Conservation (phyloP, 2,888 invertebrate genomes). For the Andrena marginata region DNA sequence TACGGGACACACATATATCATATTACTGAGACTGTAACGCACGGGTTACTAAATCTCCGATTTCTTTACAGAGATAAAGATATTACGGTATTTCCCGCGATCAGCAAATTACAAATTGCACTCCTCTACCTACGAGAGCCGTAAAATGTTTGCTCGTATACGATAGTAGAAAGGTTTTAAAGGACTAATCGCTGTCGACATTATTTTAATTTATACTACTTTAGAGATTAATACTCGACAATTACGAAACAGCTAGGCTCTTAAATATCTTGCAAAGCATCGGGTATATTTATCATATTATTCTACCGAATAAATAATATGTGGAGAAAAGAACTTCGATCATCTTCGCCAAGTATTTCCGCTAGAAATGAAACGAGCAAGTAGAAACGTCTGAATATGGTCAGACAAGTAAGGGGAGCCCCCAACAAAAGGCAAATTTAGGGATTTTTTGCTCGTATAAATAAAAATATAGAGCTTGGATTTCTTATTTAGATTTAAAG, state of each 20-base stretch:
- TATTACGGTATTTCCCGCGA: constrained; percentile 5
- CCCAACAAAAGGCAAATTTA: too few species aligned
- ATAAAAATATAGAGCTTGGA: too few species aligned
- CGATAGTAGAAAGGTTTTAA: not conserved
- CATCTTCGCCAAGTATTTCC: too few species aligned
- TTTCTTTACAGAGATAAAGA: constrained; percentile 47
- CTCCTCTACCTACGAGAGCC: too few species aligned
- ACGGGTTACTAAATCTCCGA: constrained; percentile 51
- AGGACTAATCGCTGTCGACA: not conserved
- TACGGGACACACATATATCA: constrained; percentile 56
- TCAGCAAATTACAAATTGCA: constrained; percentile 21
- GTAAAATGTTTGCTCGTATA: not conserved
- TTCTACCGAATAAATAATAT: not conserved
- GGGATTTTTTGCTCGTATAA: too few species aligned
- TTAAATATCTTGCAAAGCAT: too few species aligned
- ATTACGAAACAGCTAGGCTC: not conserved
- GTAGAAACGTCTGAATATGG: not conserved
- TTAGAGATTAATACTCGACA: not conserved
- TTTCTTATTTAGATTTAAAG: too few species aligned
- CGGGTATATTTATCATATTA: not conserved
- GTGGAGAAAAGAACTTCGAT: not conserved
- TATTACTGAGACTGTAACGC: constrained; percentile 13
- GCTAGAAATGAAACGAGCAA: not conserved
- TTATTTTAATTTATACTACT: not conserved
- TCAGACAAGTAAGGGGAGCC: not conserved